Base-by-base conservation (phyloP, 2,797 vertebrate species). In the Molossus alvarezi region DNA sequence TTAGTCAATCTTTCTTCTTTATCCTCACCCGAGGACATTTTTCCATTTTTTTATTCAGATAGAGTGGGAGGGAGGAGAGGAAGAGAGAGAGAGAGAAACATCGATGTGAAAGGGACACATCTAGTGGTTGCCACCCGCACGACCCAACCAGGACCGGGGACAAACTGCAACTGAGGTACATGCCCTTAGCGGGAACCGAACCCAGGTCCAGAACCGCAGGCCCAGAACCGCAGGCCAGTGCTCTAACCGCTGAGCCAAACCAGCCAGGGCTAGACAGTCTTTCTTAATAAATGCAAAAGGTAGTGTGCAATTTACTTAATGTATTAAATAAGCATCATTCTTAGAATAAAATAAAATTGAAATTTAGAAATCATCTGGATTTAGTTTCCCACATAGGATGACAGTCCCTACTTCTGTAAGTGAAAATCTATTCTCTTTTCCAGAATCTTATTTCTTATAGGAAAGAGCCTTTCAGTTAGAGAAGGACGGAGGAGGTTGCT, bases 381-480 rank as follows among this genome's bases (percentile, higher is more conserved):
- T 94, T 92, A 73, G n/a, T 88, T 97, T 95, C 25, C n/a, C 29
- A 55, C 8, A 82, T 33, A 75, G 41, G 20, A 27, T 89, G 69
- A 18, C 10, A 77, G 83, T 75, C 27, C 45, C 9, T 91, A 14
- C 25, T 62, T 93, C 53, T 90, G 18, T 64, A 80, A 91, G 23
- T 92, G 58, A 86, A 94, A 88, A 85, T 88, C 27, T 51, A 1
- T 93, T 3, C 1, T 92, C 33, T 93, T 95, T 82, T 90, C 62
- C 23, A 93, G n/a, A 88, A 87, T 93, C 33, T 93, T 58, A 77
- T 81, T 96, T 82, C 18, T 91, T 92, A 84, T 21, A 69, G 60
- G 29, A 94, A 90, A 86, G 45, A 82, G 58, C 23, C 33, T 79
- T 96, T 95, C 17, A 58, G 25, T 77, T 94, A 96, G 53, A 96